Conservation (phyloP, 2,797 vertebrate species). For the Phoebastria nigripes region DNA sequence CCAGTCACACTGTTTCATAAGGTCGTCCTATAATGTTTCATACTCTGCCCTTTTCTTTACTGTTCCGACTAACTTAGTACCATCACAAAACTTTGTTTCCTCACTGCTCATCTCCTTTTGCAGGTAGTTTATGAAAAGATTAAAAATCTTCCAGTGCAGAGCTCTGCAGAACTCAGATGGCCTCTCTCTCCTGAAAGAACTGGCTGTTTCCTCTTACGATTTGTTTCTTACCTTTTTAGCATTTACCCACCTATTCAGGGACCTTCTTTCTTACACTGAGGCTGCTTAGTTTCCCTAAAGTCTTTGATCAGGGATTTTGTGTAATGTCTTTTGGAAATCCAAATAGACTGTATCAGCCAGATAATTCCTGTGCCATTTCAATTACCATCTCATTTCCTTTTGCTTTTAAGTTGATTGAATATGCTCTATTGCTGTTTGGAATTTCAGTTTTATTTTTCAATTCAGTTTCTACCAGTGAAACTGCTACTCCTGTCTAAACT, state of each 20-base stretch:
- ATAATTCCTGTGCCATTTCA: neutral
- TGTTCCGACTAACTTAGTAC: neutral
- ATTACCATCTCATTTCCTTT: slow-evolving; percentile 1
- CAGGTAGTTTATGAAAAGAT: neutral
- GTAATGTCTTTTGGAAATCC: neutral
- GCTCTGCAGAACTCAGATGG: neutral
- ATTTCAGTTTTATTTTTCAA: neutral
- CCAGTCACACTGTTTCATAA: neutral
- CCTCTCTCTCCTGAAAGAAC: neutral
- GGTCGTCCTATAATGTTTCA: neutral
- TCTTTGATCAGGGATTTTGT: neutral
- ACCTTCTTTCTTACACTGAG: neutral
- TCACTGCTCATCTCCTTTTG: neutral
- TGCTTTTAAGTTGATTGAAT: neutral
- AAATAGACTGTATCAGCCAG: neutral
- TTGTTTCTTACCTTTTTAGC: neutral
- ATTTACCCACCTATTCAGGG: neutral
- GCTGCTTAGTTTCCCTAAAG: neutral
- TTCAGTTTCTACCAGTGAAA: neutral
- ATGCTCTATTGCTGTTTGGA: neutral
- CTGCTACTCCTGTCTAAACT: neutral
- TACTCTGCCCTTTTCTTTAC: neutral
- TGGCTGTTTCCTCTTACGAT: neutral
- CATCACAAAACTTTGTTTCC: neutral
- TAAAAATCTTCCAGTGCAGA: neutral